A percentile compares a stretch with the other conserved stretches of the same genome.
phyloP scores from a whole-genome alignment of 92 coral and sea anemone genomes.

The Diadumene lineata region DNA sequence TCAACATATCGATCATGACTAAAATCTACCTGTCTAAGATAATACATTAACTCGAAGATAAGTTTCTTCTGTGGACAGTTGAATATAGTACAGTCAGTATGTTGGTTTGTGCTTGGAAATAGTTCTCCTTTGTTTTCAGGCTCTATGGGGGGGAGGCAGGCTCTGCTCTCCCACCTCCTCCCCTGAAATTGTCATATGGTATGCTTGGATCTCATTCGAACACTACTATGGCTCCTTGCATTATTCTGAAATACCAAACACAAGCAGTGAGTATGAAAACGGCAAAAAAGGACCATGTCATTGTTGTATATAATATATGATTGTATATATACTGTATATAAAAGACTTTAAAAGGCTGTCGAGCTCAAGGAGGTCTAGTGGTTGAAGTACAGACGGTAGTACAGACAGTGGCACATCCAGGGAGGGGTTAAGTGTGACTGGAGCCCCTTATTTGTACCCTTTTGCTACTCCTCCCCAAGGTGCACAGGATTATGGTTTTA shows the following conservation, averaged over 20 bases:
- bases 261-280: too few relatives aligned
- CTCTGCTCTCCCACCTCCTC: constrained; percentile 48
- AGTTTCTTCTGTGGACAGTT: constrained; percentile 78
- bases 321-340: too few relatives aligned
- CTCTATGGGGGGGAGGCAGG: constrained; percentile 75
- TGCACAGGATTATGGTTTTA: too few relatives aligned
- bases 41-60: constrained; percentile 63
- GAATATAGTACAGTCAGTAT: constrained; percentile 68
- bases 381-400: too few relatives aligned
- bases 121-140: constrained; percentile 23
- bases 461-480: too few relatives aligned
- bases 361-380: too few relatives aligned
- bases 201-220: constrained; percentile 69
- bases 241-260: constrained; percentile 35
- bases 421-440: too few relatives aligned
- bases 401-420: too few relatives aligned
- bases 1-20: constrained; percentile 43
- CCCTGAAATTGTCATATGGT: constrained; percentile 86
- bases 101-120: constrained; percentile 18
- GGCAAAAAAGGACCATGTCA: too few relatives aligned
- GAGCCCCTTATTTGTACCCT: too few relatives aligned
- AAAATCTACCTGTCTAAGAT: constrained; percentile 46
- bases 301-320: too few relatives aligned
- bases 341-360: too few relatives aligned
- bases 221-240: constrained; percentile 53